Percentiles rank a stretch among this genome's conserved stretches.
phyloP scores from a whole-genome alignment of 64 coral and sea anemone genomes.

The Catalaphyllia jardinei region DNA sequence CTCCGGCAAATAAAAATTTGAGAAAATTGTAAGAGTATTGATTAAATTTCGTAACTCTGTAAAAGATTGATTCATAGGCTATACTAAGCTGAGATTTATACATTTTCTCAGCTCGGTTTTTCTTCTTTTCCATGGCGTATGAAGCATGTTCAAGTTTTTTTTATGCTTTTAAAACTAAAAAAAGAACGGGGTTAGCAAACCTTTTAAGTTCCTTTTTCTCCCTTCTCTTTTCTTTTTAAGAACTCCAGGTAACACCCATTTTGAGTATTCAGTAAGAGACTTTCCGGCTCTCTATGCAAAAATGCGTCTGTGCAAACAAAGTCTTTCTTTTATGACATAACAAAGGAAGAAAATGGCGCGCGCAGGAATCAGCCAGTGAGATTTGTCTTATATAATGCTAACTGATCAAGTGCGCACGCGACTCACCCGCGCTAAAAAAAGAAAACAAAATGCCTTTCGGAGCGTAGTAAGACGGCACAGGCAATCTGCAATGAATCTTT shows the following conservation, averaged over 20 bases:
- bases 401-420: background rate
- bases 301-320: background rate
- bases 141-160: too few relatives aligned
- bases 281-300: background rate
- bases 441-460: too few relatives aligned
- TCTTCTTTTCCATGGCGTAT: too few relatives aligned
- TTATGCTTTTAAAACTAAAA: too few relatives aligned
- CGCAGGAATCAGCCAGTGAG: background rate
- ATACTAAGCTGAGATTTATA: too few relatives aligned
- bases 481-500: too few relatives aligned
- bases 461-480: too few relatives aligned
- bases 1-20: background rate
- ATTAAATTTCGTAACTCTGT: too few relatives aligned
- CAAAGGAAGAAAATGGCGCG: background rate
- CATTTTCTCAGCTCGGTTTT: too few relatives aligned
- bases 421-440: background rate
- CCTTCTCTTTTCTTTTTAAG: background rate
- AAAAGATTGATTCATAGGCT: too few relatives aligned
- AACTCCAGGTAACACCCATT: background rate
- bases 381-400: background rate
- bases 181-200: background rate
- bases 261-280: background rate
- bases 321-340: background rate
- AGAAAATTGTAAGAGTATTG: too few relatives aligned
- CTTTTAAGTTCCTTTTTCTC: slow-evolving; percentile 9